A percentile compares a stretch with the other conserved stretches of the same genome.
These are phyloP conservation scores for Tenualosa thibaudeaui DNA, from an alignment of 2,797 vertebrate genomes.

Conservation along the genomic window DNA sequence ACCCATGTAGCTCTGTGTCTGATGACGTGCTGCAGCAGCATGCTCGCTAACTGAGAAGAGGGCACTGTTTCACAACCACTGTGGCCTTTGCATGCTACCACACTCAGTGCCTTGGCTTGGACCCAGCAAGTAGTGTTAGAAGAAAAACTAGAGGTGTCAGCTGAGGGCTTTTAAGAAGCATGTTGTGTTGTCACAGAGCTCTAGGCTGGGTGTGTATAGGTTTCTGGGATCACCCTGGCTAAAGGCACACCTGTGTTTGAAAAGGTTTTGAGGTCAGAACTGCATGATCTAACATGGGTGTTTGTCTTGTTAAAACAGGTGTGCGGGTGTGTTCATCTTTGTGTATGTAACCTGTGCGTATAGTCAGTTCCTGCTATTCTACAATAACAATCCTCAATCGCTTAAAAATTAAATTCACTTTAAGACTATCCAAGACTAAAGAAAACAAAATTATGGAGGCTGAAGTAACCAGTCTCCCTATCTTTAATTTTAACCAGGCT, in stretches of 20 bases:
- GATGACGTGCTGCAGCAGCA: constrained; percentile 28
- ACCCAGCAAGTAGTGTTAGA: not conserved
- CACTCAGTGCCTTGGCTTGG: not conserved
- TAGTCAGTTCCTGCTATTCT: not conserved
- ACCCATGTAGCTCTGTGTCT: not conserved
- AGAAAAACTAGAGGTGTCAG: not conserved
- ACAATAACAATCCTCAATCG: not conserved
- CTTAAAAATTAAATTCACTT: not conserved
- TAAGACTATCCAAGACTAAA: too few relatives aligned
- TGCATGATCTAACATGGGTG: too few relatives aligned
- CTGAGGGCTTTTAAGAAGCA: not conserved
- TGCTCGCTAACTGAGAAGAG: not conserved
- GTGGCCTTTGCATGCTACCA: not conserved
- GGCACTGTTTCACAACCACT: constrained; percentile 6
- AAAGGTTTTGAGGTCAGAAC: too few relatives aligned
- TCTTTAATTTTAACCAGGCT: too few relatives aligned
- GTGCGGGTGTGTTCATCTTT: not conserved
- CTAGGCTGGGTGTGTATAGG: not conserved
- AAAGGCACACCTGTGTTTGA: too few relatives aligned
- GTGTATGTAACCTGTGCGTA: not conserved
- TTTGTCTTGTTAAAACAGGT: not conserved
- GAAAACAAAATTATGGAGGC: too few relatives aligned
- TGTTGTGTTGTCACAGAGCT: not conserved
- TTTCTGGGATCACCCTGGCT: too few relatives aligned
- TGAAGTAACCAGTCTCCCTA: too few relatives aligned